Conservation (phyloP, 64 coral and sea anemone species). For the Pocillopora damicornis region DNA sequence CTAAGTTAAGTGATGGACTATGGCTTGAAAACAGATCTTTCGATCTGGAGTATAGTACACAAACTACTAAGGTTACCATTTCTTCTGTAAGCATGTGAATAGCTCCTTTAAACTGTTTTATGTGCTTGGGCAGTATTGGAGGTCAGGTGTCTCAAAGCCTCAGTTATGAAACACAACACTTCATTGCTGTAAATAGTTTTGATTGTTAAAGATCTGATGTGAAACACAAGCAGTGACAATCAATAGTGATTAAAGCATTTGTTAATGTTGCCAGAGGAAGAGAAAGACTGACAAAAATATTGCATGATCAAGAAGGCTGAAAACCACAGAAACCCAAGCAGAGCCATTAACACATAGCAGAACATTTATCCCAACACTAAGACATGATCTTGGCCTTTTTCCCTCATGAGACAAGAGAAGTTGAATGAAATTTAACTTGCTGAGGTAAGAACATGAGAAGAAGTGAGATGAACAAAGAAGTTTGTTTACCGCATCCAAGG, state of each 20-base stretch:
- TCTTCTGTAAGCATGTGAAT: too few species aligned
- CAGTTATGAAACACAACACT: too few species aligned
- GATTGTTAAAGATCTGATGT: too few species aligned
- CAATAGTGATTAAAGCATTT: background rate
- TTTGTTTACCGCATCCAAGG: background rate
- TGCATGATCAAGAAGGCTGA: background rate
- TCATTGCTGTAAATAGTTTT: too few species aligned
- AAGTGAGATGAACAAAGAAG: background rate
- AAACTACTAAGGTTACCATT: too few species aligned
- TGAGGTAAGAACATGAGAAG: background rate
- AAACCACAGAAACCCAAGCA: background rate
- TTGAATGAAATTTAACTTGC: constrained; percentile 17
- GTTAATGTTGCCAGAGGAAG: background rate
- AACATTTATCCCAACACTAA: background rate
- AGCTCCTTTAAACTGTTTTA: too few species aligned
- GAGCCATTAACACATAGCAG: constrained; percentile 19
- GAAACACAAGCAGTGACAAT: background rate
- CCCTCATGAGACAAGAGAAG: constrained; percentile 8
- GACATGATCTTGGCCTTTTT: constrained; percentile 1
- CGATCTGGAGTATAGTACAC: too few species aligned
- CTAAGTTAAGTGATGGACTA: too few species aligned
- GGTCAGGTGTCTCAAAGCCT: too few species aligned
- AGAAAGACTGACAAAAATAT: background rate
- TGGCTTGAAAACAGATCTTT: too few species aligned
- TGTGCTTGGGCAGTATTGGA: too few species aligned